Percentiles rank a stretch among this genome's conserved stretches.
Evolutionary conservation across 2,888 invertebrate genomes (phyloP).

Genomic region (Cantharis flavilabris): DNA sequence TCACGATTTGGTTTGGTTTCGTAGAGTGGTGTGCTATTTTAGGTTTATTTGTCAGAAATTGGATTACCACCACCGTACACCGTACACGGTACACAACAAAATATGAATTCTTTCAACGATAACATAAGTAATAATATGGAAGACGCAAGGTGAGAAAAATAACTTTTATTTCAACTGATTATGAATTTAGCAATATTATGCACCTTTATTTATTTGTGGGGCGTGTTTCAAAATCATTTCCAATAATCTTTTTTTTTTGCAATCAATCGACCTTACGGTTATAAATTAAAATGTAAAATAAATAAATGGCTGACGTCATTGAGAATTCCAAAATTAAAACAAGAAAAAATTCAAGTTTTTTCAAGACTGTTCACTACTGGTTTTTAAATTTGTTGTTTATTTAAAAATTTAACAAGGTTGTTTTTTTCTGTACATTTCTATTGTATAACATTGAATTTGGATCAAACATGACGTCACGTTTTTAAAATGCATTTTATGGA

Average conservation of each 20-base stretch:
- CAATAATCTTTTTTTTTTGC: background rate
- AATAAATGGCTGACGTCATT: background rate
- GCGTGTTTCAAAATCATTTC: background rate
- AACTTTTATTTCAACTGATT: background rate
- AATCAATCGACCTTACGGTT: background rate
- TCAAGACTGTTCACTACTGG: background rate
- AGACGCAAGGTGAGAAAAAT: slow-evolving; percentile 40
- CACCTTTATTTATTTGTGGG: background rate
- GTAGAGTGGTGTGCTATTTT: slow-evolving; percentile 14
- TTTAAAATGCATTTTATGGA: background rate
- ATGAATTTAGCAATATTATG: background rate
- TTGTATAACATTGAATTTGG: slow-evolving; percentile 1
- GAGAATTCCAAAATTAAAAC: background rate
- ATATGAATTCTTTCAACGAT: slow-evolving; percentile 42
- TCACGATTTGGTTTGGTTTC: background rate
- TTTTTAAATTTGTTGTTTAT: background rate
- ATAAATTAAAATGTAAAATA: background rate
- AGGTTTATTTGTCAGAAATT: slow-evolving; percentile 27
- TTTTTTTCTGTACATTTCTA: background rate
- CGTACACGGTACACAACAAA: too few species aligned
- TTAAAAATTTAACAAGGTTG: background rate
- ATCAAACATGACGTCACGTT: background rate
- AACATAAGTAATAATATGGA: slow-evolving; percentile 43
- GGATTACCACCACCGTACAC: slow-evolving; percentile 5
- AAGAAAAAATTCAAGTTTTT: background rate